Conservation (phyloP, 2,113 vertebrate genomes). For the Brienomyrus brachyistius region DNA sequence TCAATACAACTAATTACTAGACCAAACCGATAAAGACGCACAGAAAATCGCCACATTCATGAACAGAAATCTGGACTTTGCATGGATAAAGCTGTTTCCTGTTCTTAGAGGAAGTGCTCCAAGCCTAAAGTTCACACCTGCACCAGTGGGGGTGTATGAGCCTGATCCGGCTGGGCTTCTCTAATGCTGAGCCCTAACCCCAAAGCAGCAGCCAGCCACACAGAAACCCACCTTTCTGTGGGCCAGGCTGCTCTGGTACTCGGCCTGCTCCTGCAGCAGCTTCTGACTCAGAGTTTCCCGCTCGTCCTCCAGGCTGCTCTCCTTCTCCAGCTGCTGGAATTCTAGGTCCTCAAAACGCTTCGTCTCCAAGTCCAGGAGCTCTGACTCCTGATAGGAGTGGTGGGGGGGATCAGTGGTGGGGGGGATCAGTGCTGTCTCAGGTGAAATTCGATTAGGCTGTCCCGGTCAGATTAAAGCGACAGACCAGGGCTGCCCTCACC, state of each 20-base stretch:
- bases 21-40: not conserved
- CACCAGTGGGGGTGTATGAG: not conserved
- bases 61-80: not conserved
- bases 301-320: conserved; percentile 89
- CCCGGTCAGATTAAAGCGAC: not conserved
- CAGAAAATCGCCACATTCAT: not conserved
- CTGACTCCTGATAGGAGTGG: conserved; percentile 68
- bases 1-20: not conserved
- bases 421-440: not conserved
- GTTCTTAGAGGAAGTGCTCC: not conserved
- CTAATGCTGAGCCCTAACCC: no score
- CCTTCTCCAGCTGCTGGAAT: conserved; percentile 93
- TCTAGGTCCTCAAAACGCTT: conserved; percentile 95
- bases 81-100: not conserved
- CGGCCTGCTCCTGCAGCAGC: conserved; percentile 72
- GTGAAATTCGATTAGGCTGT: conserved; percentile 15
- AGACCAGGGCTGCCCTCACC: conserved; percentile 69
- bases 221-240: conserved; percentile 72
- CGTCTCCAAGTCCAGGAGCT: conserved; percentile 73
- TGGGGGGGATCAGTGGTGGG: not conserved
- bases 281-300: conserved; percentile 74
- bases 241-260: conserved; percentile 69
- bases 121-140: not conserved
- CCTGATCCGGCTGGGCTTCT: not conserved
- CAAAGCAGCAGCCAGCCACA: not conserved